Evolutionary conservation across 2,888 invertebrate species (phyloP).

Genomic region (Acanthosepion esculentum): DNA sequence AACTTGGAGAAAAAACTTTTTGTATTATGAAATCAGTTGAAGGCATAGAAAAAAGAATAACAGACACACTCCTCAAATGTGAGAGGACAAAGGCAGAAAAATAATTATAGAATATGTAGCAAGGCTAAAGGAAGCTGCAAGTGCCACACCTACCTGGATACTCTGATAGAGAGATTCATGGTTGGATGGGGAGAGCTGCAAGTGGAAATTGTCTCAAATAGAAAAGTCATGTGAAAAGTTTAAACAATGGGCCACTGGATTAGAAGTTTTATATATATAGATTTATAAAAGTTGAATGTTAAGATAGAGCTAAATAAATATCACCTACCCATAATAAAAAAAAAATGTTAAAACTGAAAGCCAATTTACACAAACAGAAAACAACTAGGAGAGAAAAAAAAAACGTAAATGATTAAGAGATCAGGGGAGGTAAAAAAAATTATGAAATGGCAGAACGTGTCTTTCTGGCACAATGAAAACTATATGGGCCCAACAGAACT

Average conservation of each 20-base stretch:
- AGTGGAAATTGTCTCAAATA: conserved; percentile 44
- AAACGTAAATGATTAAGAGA: not conserved
- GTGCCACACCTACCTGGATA: conserved; percentile 41
- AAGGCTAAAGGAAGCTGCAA: conserved; percentile 45
- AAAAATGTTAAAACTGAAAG: not conserved
- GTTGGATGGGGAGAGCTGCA: conserved; percentile 45
- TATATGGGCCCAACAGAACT: not conserved
- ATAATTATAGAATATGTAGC: not conserved
- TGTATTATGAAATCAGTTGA: not conserved
- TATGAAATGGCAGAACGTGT: no score
- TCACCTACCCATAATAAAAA: not conserved
- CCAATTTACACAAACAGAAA: not conserved
- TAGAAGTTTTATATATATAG: not conserved
- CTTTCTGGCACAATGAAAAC: no score
- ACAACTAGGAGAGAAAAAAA: not conserved
- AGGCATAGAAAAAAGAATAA: not conserved
- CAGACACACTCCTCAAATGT: not conserved
- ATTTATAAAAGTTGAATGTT: not conserved
- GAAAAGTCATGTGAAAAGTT: not conserved
- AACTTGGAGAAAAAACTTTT: not conserved
- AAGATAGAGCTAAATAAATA: not conserved
- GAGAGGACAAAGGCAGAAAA: conserved; percentile 23
- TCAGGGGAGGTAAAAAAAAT: not conserved
- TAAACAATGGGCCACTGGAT: not conserved
- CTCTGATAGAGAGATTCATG: conserved; percentile 36